Percentiles rank a stretch among this genome's conserved stretches.
Conservation (phyloP, 2,888 invertebrate genomes). For the Andrena minutula region DNA sequence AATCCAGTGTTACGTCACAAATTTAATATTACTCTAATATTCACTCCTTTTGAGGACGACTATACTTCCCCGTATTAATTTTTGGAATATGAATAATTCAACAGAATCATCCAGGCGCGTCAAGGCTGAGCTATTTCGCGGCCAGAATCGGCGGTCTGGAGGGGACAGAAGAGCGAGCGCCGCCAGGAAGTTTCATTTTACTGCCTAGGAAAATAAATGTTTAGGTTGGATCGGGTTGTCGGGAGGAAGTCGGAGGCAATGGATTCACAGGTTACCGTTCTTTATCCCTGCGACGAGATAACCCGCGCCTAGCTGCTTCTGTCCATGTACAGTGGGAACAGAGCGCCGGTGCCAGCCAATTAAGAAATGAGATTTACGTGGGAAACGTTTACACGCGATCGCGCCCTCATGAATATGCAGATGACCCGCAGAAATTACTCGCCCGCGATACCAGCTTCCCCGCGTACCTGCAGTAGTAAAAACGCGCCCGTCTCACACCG, state of each 20-base stretch:
- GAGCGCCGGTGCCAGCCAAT: slow-evolving; percentile 40
- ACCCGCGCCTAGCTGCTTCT: not conserved
- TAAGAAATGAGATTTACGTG: slow-evolving; percentile 60
- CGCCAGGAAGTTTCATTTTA: slow-evolving; percentile 21
- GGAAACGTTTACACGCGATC: slow-evolving; percentile 53
- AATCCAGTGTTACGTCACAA: too few species aligned
- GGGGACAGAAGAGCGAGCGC: not conserved
- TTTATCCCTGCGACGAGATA: slow-evolving; percentile 34
- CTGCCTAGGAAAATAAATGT: slow-evolving; percentile 21
- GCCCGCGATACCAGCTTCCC: slow-evolving; percentile 1
- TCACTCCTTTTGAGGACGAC: too few species aligned
- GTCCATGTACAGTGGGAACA: slow-evolving; percentile 22
- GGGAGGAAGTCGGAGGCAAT: slow-evolving; percentile 31
- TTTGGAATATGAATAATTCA: too few species aligned
- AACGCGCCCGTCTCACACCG: not conserved
- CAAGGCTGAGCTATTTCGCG: too few species aligned
- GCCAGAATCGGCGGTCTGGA: too few species aligned
- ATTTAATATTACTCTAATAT: too few species aligned
- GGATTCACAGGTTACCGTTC: slow-evolving; percentile 31
- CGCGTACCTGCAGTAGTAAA: not conserved
- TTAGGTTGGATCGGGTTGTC: slow-evolving; percentile 12
- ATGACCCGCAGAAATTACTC: slow-evolving; percentile 41
- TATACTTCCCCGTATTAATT: too few species aligned
- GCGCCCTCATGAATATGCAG: slow-evolving; percentile 52
- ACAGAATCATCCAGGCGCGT: too few species aligned